Conservation (phyloP, 2,113 vertebrate genomes). For the Misgurnus anguillicaudatus region DNA sequence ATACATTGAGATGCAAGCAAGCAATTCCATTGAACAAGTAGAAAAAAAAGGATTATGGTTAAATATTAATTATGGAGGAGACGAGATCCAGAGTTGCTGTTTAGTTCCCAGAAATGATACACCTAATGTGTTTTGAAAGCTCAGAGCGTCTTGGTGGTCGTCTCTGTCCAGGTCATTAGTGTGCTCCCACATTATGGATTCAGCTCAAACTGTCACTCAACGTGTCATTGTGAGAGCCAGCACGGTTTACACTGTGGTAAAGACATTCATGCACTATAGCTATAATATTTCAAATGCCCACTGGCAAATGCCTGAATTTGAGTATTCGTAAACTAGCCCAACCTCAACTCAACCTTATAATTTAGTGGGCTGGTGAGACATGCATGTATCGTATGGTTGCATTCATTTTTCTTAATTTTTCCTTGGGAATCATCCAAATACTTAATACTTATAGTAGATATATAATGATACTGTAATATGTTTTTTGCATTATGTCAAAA, state of each 20-base stretch:
- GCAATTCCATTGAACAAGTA: neutral
- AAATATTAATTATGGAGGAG: constrained; percentile 28
- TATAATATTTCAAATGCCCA: constrained; percentile 41
- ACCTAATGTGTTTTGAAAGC: constrained; percentile 37
- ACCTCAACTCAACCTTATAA: constrained; percentile 40
- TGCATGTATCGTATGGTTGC: constrained; percentile 13
- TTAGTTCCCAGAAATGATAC: constrained; percentile 24
- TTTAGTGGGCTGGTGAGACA: constrained; percentile 36
- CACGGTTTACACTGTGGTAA: constrained; percentile 26
- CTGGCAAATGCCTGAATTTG: constrained; percentile 44
- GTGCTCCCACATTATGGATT: constrained; percentile 25
- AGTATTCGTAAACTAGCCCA: constrained; percentile 37
- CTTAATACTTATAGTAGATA: neutral
- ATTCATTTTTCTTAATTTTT: neutral
- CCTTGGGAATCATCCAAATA: neutral
- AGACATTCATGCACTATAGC: neutral
- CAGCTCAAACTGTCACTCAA: constrained; percentile 36
- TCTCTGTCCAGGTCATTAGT: constrained; percentile 30
- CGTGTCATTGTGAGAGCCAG: constrained; percentile 17
- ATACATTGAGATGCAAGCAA: neutral
- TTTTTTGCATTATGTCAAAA: neutral
- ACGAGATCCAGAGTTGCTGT: neutral
- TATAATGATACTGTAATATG: neutral
- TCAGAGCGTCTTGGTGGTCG: constrained; percentile 25
- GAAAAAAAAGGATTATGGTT: constrained; percentile 22